A percentile compares a stretch with the other conserved stretches of the same genome.
Evolutionary conservation across 1,140 invertebrate species (phyloP).

Genomic region (Lethrus apterus): DNA sequence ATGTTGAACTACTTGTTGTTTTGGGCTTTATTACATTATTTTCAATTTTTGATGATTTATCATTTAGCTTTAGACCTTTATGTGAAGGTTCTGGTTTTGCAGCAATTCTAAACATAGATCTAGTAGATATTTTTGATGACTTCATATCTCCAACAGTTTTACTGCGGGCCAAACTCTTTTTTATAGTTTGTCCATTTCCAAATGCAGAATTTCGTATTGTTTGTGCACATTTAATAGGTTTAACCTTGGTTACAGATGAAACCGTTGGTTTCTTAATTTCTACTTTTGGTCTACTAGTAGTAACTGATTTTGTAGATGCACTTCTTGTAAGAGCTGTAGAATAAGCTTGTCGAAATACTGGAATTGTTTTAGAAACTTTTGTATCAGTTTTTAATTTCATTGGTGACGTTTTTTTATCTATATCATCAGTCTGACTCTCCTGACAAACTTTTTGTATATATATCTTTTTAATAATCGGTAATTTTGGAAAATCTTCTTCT

Average conservation of each 20-base stretch:
- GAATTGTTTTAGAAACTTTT: constrained; percentile 21
- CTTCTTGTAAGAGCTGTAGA: constrained; percentile 42
- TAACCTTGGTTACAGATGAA: constrained; percentile 31
- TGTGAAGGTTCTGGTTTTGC: constrained; percentile 2
- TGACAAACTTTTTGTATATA: constrained; percentile 34
- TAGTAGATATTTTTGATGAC: constrained; percentile 6
- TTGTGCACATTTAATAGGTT: constrained; percentile 3
- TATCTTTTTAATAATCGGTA: constrained; percentile 40
- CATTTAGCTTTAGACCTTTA: not conserved
- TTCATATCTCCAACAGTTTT: constrained; percentile 52
- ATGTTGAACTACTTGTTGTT: not conserved
- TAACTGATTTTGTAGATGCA: constrained; percentile 31
- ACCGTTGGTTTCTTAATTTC: constrained; percentile 31
- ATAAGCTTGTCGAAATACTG: constrained; percentile 39
- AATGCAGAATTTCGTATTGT: not conserved
- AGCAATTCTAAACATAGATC: constrained; percentile 9
- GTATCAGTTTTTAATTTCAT: constrained; percentile 19
- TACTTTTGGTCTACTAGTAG: constrained; percentile 39
- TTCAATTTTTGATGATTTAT: not conserved
- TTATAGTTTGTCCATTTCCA: constrained; percentile 7
- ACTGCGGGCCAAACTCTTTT: constrained; percentile 41
- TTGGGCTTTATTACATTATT: not conserved
- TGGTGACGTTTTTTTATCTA: constrained; percentile 18
- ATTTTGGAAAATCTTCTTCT: constrained; percentile 44
- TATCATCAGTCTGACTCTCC: constrained; percentile 31